phyloP scores from a whole-genome alignment of 2,888 invertebrate species.

The Athripsodes cinereus region DNA sequence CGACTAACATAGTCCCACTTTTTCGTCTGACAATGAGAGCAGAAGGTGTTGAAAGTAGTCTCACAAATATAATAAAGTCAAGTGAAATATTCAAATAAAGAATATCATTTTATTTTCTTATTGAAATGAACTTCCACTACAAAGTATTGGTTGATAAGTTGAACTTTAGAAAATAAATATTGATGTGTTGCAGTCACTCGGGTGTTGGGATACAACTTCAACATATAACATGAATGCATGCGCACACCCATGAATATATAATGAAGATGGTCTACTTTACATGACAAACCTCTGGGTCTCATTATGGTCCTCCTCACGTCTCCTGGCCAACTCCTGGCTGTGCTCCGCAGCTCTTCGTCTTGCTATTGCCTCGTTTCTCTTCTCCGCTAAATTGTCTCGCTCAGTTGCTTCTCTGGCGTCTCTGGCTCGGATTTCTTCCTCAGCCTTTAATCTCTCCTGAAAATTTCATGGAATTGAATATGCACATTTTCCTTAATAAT shows the following conservation, averaged over 20 bases:
- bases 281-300: slow-evolving; percentile 34
- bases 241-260: not conserved
- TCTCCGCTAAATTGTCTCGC: slow-evolving; percentile 32
- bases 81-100: too few species aligned
- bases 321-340: slow-evolving; percentile 25
- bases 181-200: too few species aligned
- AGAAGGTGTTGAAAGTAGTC: too few species aligned
- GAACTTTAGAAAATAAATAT: too few species aligned
- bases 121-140: too few species aligned
- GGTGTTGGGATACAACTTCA: not conserved
- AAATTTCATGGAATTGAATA: slow-evolving; percentile 1
- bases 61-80: too few species aligned
- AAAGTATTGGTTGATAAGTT: too few species aligned
- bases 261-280: not conserved
- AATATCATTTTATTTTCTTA: too few species aligned
- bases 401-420: slow-evolving; percentile 53
- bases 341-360: slow-evolving; percentile 24
- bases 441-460: slow-evolving; percentile 50
- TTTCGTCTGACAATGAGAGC: too few species aligned
- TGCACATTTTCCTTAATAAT: not conserved
- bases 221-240: not conserved
- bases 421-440: slow-evolving; percentile 59
- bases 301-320: slow-evolving; percentile 26
- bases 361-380: slow-evolving; percentile 30
- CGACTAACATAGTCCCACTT: too few species aligned